Evolutionary conservation across 2,888 invertebrate genomes (phyloP).

Genomic region (Dorcus hopei): DNA sequence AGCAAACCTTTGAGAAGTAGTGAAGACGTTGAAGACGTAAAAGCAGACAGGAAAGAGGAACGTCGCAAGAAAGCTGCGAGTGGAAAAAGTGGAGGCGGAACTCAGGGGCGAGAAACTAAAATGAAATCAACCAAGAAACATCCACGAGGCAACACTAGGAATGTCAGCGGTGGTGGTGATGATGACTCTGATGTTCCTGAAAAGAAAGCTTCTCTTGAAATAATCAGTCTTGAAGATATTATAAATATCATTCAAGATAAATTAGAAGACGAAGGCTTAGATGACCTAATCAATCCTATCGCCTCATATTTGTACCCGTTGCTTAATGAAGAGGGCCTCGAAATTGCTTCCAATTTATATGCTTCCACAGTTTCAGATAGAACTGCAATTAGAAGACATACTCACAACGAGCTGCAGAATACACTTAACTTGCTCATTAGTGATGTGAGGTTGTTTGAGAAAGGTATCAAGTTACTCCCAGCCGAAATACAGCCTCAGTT

Average conservation of each 20-base stretch:
- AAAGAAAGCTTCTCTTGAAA: conserved; percentile 57
- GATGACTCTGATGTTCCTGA: conserved; percentile 56
- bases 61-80: conserved; percentile 81
- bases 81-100: conserved; percentile 88
- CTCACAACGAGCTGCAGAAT: conserved; percentile 78
- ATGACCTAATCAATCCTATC: conserved; percentile 67
- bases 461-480: conserved; percentile 67
- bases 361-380: conserved; percentile 71
- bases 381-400: conserved; percentile 68
- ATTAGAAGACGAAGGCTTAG: conserved; percentile 70
- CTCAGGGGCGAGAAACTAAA: conserved; percentile 92
- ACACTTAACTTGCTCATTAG: conserved; percentile 73
- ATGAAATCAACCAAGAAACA: conserved; percentile 90
- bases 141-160: conserved; percentile 53
- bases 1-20: conserved; percentile 37
- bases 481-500: conserved; percentile 65
- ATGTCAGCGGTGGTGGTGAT: conserved; percentile 63
- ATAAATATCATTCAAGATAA: conserved; percentile 58
- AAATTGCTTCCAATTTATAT: conserved; percentile 69
- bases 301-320: conserved; percentile 64
- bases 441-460: conserved; percentile 77
- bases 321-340: conserved; percentile 65
- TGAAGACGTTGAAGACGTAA: conserved; percentile 48
- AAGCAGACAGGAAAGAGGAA: conserved; percentile 79
- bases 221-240: conserved; percentile 67